Evolutionary conservation across 2,113 vertebrate genomes (phyloP).

Genomic region (Centrocercus urophasianus): DNA sequence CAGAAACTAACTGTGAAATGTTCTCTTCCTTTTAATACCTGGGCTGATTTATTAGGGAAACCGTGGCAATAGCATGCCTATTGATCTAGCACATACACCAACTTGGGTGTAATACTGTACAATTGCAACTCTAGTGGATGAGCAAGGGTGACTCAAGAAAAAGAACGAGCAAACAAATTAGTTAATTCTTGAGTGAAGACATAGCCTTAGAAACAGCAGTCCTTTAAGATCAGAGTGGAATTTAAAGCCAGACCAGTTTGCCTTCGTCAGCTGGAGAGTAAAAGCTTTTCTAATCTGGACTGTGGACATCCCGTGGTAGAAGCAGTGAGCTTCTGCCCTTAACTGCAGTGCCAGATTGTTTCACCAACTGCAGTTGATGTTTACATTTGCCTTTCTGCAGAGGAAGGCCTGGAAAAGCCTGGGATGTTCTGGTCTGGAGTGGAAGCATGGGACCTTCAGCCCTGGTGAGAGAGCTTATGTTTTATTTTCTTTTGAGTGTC

Average conservation of each 20-base stretch:
- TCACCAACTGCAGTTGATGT: background rate
- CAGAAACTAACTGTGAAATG: background rate
- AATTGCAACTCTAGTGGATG: background rate
- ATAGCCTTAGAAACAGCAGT: background rate
- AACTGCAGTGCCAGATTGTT: background rate
- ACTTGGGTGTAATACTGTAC: accelerated
- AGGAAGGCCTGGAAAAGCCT: background rate
- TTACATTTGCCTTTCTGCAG: background rate
- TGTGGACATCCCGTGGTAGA: background rate
- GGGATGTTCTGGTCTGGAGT: background rate
- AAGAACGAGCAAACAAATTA: background rate
- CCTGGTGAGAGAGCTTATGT: background rate
- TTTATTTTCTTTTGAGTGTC: background rate
- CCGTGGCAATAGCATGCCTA: background rate
- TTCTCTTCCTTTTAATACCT: background rate
- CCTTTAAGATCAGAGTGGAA: background rate
- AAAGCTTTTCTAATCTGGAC: background rate
- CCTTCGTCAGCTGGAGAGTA: background rate
- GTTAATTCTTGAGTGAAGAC: background rate
- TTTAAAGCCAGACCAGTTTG: background rate
- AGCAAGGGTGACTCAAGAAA: background rate
- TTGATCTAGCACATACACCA: background rate
- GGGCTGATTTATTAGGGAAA: background rate
- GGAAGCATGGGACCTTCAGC: background rate
- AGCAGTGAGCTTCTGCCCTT: background rate